phyloP scores from a whole-genome alignment of 2,797 vertebrate species.

The Lemur catta region DNA sequence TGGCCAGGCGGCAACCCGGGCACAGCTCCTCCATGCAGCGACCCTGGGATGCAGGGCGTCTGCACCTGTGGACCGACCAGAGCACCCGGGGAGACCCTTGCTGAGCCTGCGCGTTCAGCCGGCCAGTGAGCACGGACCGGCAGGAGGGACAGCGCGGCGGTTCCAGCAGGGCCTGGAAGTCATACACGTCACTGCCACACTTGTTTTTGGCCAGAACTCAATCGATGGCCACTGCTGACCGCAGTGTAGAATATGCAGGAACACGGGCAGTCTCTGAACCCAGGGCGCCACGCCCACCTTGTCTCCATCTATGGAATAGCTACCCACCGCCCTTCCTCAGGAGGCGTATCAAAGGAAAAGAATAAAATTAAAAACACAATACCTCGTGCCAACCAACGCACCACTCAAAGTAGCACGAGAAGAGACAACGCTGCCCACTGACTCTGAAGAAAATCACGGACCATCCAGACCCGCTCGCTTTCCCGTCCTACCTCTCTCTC shows the following conservation, averaged over 20 bases:
- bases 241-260: rapidly evolving
- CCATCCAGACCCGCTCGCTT: background rate
- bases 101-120: rapidly evolving
- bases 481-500: background rate
- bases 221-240: rapidly evolving
- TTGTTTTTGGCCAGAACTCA: background rate
- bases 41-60: background rate
- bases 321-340: rapidly evolving
- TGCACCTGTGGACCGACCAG: background rate
- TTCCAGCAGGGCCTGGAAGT: too few relatives aligned
- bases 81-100: rapidly evolving
- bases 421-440: background rate
- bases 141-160: rapidly evolving
- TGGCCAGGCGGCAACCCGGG: too few relatives aligned
- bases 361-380: background rate
- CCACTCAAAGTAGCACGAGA: rapidly evolving
- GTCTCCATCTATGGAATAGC: rapidly evolving
- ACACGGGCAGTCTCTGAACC: too few relatives aligned
- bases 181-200: rapidly evolving
- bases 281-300: rapidly evolving
- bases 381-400: rapidly evolving
- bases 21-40: background rate
- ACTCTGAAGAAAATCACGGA: background rate
- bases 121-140: background rate
- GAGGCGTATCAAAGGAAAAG: background rate